phyloP scores from a whole-genome alignment of 2,113 vertebrate genomes.

The Tenebrosternarchus preto region DNA sequence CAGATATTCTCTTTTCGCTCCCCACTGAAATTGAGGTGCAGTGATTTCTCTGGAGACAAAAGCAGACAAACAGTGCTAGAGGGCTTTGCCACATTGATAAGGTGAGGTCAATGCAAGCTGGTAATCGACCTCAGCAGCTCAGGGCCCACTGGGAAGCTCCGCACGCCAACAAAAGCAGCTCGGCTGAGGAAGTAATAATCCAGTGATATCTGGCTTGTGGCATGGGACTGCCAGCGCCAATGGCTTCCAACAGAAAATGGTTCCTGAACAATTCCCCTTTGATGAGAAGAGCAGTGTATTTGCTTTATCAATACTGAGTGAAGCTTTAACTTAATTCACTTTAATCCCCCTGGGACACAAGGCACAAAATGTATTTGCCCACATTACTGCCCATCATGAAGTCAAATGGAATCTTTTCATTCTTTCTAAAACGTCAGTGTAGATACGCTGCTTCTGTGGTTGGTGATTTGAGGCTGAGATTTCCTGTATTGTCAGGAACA shows the following conservation, averaged over 20 bases:
- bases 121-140: conserved; percentile 67
- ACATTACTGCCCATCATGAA: conserved; percentile 15
- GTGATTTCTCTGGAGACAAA: conserved; percentile 58
- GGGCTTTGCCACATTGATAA: conserved; percentile 62
- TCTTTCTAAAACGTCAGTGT: conserved; percentile 21
- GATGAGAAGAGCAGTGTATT: conserved; percentile 12
- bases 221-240: conserved; percentile 30
- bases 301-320: conserved; percentile 36
- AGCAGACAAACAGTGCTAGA: conserved; percentile 48
- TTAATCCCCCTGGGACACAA: conserved; percentile 1
- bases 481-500: not conserved
- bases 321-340: conserved; percentile 43
- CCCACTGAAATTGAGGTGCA: conserved; percentile 53
- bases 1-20: conserved; percentile 46
- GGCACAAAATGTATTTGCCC: conserved; percentile 31
- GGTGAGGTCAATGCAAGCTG: conserved; percentile 60
- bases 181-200: conserved; percentile 48
- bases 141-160: conserved; percentile 51
- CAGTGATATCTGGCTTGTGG: conserved; percentile 51
- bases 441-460: not conserved
- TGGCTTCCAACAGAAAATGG: conserved; percentile 13
- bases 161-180: conserved; percentile 55
- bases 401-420: not conserved
- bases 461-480: conserved; percentile 1
- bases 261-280: conserved; percentile 39